Percentiles rank a stretch among this genome's conserved stretches.
phyloP scores from a whole-genome alignment of 64 coral and sea anemone species.

The Platygyra sinensis region DNA sequence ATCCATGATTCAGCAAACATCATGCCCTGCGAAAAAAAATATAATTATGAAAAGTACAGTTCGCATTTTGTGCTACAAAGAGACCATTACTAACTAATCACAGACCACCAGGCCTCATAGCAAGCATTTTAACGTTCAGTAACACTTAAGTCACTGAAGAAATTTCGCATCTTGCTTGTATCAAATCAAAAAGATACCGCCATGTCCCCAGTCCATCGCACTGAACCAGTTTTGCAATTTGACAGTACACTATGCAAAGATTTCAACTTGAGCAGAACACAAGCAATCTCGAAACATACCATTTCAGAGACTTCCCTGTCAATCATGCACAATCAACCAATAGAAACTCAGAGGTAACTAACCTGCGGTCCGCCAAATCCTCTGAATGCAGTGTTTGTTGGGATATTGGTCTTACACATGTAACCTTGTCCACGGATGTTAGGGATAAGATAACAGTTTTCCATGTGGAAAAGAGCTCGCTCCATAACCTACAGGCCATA shows the following conservation, averaged over 20 bases:
- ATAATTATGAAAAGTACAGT: neutral
- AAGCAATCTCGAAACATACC: neutral
- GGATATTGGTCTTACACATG: slow-evolving; percentile 78
- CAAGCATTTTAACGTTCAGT: too few species aligned
- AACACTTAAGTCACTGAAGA: too few species aligned
- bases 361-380: slow-evolving; percentile 89
- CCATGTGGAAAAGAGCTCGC: slow-evolving; percentile 56
- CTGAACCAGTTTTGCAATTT: too few species aligned
- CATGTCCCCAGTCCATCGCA: too few species aligned
- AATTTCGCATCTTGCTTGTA: too few species aligned
- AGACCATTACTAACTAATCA: too few species aligned
- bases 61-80: neutral
- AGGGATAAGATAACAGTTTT: slow-evolving; percentile 77
- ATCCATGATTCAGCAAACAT: slow-evolving; percentile 86
- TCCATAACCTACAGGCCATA: slow-evolving; percentile 62
- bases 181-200: too few species aligned
- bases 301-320: neutral
- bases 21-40: slow-evolving; percentile 63
- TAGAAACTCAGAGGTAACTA: neutral
- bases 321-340: neutral
- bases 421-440: slow-evolving; percentile 67
- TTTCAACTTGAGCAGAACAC: neutral
- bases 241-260: neutral
- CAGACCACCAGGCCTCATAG: too few species aligned
- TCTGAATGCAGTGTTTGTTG: slow-evolving; percentile 84